These are phyloP conservation scores for Mimas tiliae DNA, from an alignment of 2,888 invertebrate species.

Conservation along the genomic window DNA sequence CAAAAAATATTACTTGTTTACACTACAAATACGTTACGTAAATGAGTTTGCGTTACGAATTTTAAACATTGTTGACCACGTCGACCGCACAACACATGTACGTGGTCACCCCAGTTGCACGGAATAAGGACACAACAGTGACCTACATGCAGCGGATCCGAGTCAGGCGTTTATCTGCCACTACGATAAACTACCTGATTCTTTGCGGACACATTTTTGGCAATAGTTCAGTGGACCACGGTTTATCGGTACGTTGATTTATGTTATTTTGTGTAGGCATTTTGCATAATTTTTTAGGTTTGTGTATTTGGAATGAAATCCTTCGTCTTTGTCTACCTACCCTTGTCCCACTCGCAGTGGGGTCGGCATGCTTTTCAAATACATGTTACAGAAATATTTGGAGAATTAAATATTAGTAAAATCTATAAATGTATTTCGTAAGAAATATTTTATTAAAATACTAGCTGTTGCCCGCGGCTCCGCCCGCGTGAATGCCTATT, in stretches of 20 bases:
- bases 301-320: not conserved
- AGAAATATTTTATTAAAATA: no score
- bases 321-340: no score
- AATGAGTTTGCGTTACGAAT: conserved; percentile 23
- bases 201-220: conserved; percentile 37
- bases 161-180: conserved; percentile 36
- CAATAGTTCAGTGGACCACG: conserved; percentile 33
- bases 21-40: conserved; percentile 3
- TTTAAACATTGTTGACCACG: conserved; percentile 11
- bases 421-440: no score
- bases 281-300: not conserved
- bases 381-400: no score
- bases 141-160: conserved; percentile 38
- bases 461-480: no score
- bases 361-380: no score
- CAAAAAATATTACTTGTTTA: not conserved
- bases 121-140: conserved; percentile 33
- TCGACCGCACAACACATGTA: not conserved
- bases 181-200: conserved; percentile 34
- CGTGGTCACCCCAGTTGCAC: conserved; percentile 31
- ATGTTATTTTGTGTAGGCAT: conserved; percentile 4
- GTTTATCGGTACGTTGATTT: conserved; percentile 30
- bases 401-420: no score
- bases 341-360: no score
- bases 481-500: no score